Evolutionary conservation across 1,140 invertebrate species (phyloP).

Genomic region (Drosophila ohnishii): DNA sequence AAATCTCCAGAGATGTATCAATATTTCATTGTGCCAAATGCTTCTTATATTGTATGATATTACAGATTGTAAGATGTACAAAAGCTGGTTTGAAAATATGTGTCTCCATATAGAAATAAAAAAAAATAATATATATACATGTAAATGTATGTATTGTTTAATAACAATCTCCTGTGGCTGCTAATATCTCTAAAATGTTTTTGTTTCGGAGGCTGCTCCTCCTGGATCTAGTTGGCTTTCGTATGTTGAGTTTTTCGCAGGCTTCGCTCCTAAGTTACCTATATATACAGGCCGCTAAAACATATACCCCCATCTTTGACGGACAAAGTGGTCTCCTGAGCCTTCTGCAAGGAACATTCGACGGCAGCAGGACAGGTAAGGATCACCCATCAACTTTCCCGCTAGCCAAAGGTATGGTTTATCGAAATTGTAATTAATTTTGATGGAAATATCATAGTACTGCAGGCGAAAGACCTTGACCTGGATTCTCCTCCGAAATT

Average conservation of each 20-base stretch:
- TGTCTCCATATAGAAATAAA: too few relatives aligned
- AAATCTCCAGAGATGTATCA: constrained; percentile 6
- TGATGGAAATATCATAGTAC: background rate
- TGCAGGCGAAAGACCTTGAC: constrained; percentile 87
- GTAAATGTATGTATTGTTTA: background rate
- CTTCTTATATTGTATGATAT: background rate
- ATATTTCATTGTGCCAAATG: background rate
- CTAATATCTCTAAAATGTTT: background rate
- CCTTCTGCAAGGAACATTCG: background rate
- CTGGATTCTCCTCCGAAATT: constrained; percentile 89
- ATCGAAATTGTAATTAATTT: background rate
- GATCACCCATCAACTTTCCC: background rate
- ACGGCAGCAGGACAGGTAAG: background rate
- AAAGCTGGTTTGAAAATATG: too few relatives aligned
- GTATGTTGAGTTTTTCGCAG: constrained; percentile 11
- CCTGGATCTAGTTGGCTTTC: background rate
- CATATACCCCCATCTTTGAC: background rate
- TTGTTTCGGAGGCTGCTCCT: background rate
- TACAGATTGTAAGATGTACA: background rate
- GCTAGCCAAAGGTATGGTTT: background rate
- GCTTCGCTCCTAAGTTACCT: background rate
- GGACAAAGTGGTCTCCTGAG: background rate
- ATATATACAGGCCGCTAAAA: background rate
- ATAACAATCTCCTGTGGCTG: background rate
- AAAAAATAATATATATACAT: too few relatives aligned